phyloP scores from a whole-genome alignment of 2,113 vertebrate species.

The Psilopogon haemacephalus region DNA sequence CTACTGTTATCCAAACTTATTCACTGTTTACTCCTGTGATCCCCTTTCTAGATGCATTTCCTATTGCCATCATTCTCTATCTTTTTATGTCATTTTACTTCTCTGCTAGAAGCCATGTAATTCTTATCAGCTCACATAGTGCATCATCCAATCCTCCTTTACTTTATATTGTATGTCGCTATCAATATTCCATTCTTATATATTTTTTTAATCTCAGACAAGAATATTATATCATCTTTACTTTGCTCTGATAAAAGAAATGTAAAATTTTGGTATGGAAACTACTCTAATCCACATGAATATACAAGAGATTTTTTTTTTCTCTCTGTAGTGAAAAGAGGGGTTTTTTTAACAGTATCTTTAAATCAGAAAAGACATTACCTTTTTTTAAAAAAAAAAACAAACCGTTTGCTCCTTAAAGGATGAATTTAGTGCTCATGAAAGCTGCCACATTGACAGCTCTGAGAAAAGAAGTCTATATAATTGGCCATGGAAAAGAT shows the following conservation, averaged over 20 bases:
- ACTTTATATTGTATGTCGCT: slow-evolving; percentile 17
- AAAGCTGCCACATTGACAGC: slow-evolving; percentile 29
- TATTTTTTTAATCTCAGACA: slow-evolving; percentile 69
- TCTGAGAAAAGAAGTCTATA: slow-evolving; percentile 53
- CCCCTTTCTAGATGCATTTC: slow-evolving; percentile 54
- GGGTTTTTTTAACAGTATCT: slow-evolving; percentile 45
- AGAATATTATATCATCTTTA: slow-evolving; percentile 68
- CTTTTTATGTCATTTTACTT: slow-evolving; percentile 64
- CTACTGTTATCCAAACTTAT: slow-evolving; percentile 51
- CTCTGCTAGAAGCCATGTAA: slow-evolving; percentile 34
- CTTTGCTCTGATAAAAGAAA: slow-evolving; percentile 73
- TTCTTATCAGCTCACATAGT: slow-evolving; percentile 65
- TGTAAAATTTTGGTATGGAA: slow-evolving; percentile 68
- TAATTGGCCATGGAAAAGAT: slow-evolving; percentile 52
- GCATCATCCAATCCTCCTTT: slow-evolving; percentile 25
- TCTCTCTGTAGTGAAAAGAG: slow-evolving; percentile 52
- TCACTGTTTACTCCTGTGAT: slow-evolving; percentile 60
- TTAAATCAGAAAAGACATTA: slow-evolving; percentile 60
- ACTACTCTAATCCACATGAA: slow-evolving; percentile 65
- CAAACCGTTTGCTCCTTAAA: slow-evolving; percentile 47
- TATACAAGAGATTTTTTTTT: slow-evolving; percentile 64
- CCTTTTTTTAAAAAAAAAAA: not conserved
- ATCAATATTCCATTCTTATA: slow-evolving; percentile 68
- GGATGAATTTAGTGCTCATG: slow-evolving; percentile 41
- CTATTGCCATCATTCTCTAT: slow-evolving; percentile 64